Evolutionary conservation across 2,113 vertebrate species (phyloP), one percentile per base, ranked within the genome.

Genomic region (Cromileptes altivelis): DNA sequence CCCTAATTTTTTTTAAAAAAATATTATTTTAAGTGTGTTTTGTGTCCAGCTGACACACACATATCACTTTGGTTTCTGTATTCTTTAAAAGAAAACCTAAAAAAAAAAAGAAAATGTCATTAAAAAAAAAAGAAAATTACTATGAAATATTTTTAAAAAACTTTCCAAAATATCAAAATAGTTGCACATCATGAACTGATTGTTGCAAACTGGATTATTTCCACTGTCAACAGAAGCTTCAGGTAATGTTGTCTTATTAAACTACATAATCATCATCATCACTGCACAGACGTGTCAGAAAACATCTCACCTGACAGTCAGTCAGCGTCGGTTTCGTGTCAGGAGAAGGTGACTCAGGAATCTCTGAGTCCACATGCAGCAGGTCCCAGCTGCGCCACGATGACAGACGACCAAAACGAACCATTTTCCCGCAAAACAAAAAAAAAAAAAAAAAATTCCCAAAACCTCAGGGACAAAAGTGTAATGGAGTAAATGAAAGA

Each of bases 341-440:
- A 33, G 61, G 12, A 17, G 72, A 55, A 11, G 73, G 74, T 2
- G 84, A 71, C 75, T 89, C 86, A 0, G 91, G 55, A 56, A 92
- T 89, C 19, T 94, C 95, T 0, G 93, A 74, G 74, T 94, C 91
- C 33, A 92, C 88, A 1, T 93, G 89, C 15, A 96, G 91, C 69
- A 95, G 87, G 84, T 96, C 95, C 95, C 95, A 96, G 91, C 96
- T 96, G 80, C 62, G 93, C 94, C 95, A 96, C 19, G 94, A 94
- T 1, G 95, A 49, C 6, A 96, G 88, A 7, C 78, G 93, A 23
- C 90, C 80, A 30, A 96, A 95, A 61, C 90, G 94, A 37, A 94
- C 91, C 94, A 94, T 95, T 85, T 86, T 79, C 78, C n/a, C 55
- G 23, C 19, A 10, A 1, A 11, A 40, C 27, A 3, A 14, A 27